Evolutionary conservation across 2,797 vertebrate species (phyloP).

Genomic region (Hyperoplus lanceolatus): DNA sequence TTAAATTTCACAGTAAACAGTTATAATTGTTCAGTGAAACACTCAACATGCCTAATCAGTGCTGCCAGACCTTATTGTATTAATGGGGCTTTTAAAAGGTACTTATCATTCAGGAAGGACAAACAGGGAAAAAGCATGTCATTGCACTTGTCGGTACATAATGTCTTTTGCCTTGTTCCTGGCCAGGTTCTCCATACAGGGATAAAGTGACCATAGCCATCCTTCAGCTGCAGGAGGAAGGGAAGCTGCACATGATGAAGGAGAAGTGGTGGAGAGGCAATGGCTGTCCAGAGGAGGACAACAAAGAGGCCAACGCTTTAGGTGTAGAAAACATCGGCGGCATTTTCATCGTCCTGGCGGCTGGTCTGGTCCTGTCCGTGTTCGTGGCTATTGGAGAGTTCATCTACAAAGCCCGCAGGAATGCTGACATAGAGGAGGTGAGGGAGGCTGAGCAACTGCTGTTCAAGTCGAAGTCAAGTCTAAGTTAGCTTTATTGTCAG

Average conservation of each 20-base stretch:
- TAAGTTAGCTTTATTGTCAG: no score
- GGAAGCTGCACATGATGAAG: conserved; percentile 99
- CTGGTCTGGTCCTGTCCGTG: conserved; percentile 95
- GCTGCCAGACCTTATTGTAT: background rate
- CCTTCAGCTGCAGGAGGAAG: conserved; percentile 98
- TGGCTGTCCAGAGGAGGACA: conserved; percentile 97
- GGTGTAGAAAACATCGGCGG: conserved; percentile 98
- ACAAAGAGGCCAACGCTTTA: conserved; percentile 95
- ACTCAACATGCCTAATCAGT: background rate
- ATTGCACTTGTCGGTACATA: background rate
- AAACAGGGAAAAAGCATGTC: background rate
- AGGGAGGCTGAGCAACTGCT: conserved; percentile 60
- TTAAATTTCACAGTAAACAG: background rate
- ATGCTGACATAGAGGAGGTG: conserved; percentile 96
- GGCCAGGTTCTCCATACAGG: conserved; percentile 94
- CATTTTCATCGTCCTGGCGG: conserved; percentile 97
- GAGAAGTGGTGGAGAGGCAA: conserved; percentile 99
- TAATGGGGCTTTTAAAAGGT: background rate
- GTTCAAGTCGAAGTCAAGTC: background rate
- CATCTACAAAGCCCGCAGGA: conserved; percentile 94
- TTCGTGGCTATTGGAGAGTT: conserved; percentile 99
- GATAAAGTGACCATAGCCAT: conserved; percentile 99
- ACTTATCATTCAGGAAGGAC: background rate
- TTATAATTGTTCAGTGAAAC: background rate
- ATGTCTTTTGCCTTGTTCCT: background rate